A percentile compares a stretch with the other conserved stretches of the same genome.
Evolutionary conservation across 2,113 vertebrate species (phyloP).

Genomic region (Tapirus terrestris): DNA sequence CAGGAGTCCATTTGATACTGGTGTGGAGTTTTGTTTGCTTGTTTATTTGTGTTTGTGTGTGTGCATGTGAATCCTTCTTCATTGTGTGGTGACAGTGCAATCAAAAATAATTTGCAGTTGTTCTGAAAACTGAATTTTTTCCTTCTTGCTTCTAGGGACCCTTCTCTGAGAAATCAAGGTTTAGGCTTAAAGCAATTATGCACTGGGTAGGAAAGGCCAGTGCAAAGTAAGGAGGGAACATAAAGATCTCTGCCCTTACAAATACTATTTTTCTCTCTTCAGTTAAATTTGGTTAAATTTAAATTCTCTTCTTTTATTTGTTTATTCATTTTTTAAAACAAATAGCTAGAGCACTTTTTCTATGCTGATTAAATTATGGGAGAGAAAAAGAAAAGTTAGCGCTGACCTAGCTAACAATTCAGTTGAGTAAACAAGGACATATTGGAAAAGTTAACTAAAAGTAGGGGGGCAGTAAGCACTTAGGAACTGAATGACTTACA

Average conservation of each 20-base stretch:
- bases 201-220: neutral
- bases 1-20: neutral
- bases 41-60: neutral
- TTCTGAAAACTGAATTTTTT: neutral
- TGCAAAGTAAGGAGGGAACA: neutral
- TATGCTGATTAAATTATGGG: neutral
- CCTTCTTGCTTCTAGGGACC: neutral
- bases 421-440: neutral
- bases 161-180: constrained; percentile 16
- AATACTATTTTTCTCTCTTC: neutral
- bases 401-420: neutral
- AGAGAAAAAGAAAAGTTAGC: neutral
- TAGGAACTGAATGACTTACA: neutral
- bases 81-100: neutral
- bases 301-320: neutral
- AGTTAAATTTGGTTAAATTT: neutral
- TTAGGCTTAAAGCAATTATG: neutral
- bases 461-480: neutral
- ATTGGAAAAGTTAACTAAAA: neutral
- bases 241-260: neutral
- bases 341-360: neutral
- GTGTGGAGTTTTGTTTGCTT: neutral
- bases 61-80: neutral
- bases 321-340: constrained; percentile 11
- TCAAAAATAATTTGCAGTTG: constrained; percentile 35